Conservation (phyloP, 2,888 invertebrate genomes). For the Ctena decussata region DNA sequence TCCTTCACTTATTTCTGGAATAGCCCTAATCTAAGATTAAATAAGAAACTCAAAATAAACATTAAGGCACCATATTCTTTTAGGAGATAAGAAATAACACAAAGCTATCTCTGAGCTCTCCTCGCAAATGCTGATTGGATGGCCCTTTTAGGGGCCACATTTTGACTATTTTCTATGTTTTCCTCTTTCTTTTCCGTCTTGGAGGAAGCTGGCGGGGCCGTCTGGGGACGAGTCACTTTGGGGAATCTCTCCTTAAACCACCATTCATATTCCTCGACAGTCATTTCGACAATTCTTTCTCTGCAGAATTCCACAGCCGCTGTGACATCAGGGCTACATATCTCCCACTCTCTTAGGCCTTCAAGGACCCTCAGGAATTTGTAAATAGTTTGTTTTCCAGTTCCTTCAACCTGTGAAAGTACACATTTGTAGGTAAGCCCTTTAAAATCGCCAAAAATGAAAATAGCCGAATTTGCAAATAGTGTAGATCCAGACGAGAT, state of each 20-base stretch:
- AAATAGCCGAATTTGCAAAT: no score
- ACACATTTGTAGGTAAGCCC: no score
- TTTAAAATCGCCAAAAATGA: no score
- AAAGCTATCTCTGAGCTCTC: conserved; percentile 13
- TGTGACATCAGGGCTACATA: conserved; percentile 85
- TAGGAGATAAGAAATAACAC: no score
- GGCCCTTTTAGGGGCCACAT: conserved; percentile 1
- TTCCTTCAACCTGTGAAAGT: conserved; percentile 85
- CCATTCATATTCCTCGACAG: conserved; percentile 85
- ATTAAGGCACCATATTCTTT: no score
- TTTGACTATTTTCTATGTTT: background rate
- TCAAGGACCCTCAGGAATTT: conserved; percentile 85
- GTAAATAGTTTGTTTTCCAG: conserved; percentile 84
- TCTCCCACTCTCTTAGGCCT: conserved; percentile 85
- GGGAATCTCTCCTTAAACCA: conserved; percentile 86
- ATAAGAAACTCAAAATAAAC: no score
- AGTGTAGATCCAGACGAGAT: no score
- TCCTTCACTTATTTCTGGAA: no score
- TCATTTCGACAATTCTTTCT: conserved; percentile 85
- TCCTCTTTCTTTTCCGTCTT: conserved; percentile 54
- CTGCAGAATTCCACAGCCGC: conserved; percentile 86
- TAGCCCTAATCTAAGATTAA: no score
- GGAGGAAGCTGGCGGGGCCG: conserved; percentile 75
- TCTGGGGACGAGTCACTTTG: conserved; percentile 80
- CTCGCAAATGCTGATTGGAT: conserved; percentile 37